Evolutionary conservation across 1,140 invertebrate genomes (phyloP).

Genomic region (Lanistes nyassanus): DNA sequence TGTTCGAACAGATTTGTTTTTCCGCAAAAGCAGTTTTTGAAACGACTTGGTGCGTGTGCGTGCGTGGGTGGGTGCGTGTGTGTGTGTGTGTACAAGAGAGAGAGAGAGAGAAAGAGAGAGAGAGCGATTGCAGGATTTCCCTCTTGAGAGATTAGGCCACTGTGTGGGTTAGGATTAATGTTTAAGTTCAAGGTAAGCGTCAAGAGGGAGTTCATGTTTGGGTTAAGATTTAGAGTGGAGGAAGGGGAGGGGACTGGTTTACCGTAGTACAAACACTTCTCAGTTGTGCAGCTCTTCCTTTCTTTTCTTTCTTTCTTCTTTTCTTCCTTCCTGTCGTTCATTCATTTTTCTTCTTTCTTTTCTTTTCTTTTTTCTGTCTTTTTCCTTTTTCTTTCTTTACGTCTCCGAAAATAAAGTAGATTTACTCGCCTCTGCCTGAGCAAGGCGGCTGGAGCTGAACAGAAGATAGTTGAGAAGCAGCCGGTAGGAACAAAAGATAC

Average conservation of each 20-base stretch:
- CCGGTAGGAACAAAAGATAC: background rate
- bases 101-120: no score
- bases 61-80: conserved; percentile 7
- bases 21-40: background rate
- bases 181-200: background rate
- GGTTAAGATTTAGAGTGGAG: no score
- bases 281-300: no score
- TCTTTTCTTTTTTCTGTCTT: no score
- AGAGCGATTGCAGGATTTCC: no score
- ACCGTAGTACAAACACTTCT: no score
- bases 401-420: no score
- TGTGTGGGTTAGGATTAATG: background rate
- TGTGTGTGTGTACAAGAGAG: conserved; percentile 10
- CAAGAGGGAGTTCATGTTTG: background rate
- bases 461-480: background rate
- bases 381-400: no score
- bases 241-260: no score
- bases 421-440: background rate
- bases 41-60: background rate
- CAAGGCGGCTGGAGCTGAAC: background rate
- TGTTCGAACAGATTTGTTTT: background rate
- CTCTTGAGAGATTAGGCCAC: background rate
- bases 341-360: no score
- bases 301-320: no score
- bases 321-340: no score